Base-by-base conservation (phyloP, 2,888 invertebrate species). In the Yponomeuta plumbellus region DNA sequence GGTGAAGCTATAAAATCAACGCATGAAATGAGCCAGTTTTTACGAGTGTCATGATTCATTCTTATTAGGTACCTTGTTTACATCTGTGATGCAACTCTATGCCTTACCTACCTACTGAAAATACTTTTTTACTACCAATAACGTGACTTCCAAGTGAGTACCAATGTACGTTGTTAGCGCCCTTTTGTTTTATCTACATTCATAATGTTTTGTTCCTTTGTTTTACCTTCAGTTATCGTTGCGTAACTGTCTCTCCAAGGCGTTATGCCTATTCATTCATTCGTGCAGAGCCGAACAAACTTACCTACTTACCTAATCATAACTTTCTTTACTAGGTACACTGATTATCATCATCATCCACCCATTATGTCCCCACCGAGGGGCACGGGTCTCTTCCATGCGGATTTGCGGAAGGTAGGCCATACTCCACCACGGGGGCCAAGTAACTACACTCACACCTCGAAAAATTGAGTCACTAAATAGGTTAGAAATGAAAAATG, bases 1-100 rank as follows among this genome's bases (percentile, higher is more conserved):
- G 3, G 2, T 52, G 44, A 13, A 52, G 44, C 5, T 17, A 5
- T 52, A 17, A 52, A 52, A 22, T 11, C 23, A 22, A 59, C 23
- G 44, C 44, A 59, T 13, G 22, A 59, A 22, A 20, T 20, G 10
- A 11, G 58, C 21, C 20, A 58, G 1, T 23, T 59, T 59, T 59
- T 58, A 59, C 59, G 59, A 23, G 21, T 13, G 23, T 59, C 21
- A 59, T 13, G 22, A 59, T 59, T 59, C 21, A 57, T 57, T 23
- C 11, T 11, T 59, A 59, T 23, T 59, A n/a, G 58, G 6, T 58
- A 23, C 59, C 23, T 59, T 59, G 59, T 59, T 59, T 59, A 59
- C 13, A 17, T 17, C 44, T 52, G 44, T 52, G 44, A 17, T 52
- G 44, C 44, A 52, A 52, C 17, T 17, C 17, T 17, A 52, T 52